A percentile compares a stretch with the other conserved stretches of the same genome.
These are phyloP conservation scores for Struthidea cinerea DNA, from an alignment of 2,113 vertebrate genomes.

Conservation along the genomic window DNA sequence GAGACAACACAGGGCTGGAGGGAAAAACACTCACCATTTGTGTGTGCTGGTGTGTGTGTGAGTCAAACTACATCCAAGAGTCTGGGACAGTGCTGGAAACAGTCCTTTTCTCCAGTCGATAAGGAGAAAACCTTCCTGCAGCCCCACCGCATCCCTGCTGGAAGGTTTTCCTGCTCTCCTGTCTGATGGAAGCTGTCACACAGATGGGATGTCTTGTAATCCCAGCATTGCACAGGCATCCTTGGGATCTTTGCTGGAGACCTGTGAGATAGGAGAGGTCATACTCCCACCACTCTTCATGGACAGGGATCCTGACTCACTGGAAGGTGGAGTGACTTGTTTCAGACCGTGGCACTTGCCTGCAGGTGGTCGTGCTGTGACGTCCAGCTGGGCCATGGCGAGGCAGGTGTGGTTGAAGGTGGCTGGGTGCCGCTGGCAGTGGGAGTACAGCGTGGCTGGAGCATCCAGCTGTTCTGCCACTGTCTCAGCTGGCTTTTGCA, in stretches of 20 bases:
- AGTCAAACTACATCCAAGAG: neutral
- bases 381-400: neutral
- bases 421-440: neutral
- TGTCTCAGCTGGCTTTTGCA: neutral
- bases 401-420: neutral
- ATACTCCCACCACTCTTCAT: rapidly evolving
- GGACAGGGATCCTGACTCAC: neutral
- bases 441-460: neutral
- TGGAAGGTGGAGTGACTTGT: neutral
- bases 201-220: rapidly evolving
- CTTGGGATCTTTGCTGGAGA: neutral
- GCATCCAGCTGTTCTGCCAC: neutral
- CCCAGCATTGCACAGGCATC: neutral
- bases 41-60: neutral
- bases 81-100: neutral
- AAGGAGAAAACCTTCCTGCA: neutral
- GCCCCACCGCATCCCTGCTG: neutral
- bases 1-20: neutral
- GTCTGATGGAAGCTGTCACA: neutral
- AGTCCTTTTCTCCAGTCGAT: neutral
- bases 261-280: neutral
- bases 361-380: neutral
- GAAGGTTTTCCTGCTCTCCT: neutral
- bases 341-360: neutral
- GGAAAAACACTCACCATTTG: rapidly evolving